phyloP scores from a whole-genome alignment of 2,797 vertebrate species.

The Oophaga sylvatica region DNA sequence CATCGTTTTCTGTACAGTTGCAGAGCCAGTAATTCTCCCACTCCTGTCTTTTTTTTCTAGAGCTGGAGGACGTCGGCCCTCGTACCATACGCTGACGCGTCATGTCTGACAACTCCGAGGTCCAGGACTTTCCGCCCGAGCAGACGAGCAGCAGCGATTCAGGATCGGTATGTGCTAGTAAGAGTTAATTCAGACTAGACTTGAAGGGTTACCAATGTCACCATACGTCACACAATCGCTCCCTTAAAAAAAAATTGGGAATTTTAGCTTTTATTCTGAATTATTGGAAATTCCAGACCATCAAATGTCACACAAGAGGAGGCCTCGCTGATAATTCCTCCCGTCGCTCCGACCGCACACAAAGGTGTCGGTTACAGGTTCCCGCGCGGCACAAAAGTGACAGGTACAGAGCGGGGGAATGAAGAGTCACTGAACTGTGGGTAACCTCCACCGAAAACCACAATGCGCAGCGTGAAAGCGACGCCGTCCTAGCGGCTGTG shows the following conservation, averaged over 20 bases:
- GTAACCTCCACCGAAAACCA: constrained; percentile 26
- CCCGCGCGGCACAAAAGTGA: neutral
- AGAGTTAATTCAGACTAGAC: no score
- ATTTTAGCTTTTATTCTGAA: neutral
- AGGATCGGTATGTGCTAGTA: constrained; percentile 65
- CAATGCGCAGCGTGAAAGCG: constrained; percentile 20
- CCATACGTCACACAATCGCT: neutral
- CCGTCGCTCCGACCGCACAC: neutral
- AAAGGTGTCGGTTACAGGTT: constrained; percentile 12
- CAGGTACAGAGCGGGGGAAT: neutral
- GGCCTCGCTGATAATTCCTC: neutral
- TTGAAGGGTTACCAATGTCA: no score
- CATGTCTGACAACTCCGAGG: constrained; percentile 70
- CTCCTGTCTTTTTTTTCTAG: neutral
- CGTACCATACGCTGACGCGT: neutral
- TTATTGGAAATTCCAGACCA: neutral
- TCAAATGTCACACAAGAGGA: neutral
- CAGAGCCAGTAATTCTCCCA: neutral
- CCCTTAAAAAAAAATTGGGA: neutral
- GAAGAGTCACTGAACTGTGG: constrained; percentile 24
- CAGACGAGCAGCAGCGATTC: constrained; percentile 66
- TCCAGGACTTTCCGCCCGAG: constrained; percentile 64
- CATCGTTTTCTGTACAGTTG: neutral
- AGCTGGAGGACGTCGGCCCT: neutral
- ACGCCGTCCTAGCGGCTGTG: neutral